phyloP scores from a whole-genome alignment of 2,888 invertebrate species.

The Agrochola lychnidis region DNA sequence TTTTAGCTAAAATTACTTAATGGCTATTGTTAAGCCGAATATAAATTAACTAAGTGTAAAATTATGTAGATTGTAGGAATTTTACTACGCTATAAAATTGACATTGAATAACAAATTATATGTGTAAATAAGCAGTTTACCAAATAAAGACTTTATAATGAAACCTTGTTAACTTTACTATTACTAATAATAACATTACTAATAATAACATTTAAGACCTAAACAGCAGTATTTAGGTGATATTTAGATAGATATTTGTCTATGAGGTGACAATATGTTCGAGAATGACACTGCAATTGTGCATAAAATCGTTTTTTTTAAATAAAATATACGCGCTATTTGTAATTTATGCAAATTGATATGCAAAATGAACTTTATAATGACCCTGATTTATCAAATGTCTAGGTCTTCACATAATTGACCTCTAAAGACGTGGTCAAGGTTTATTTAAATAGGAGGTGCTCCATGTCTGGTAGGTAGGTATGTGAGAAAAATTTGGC shows the following conservation, averaged over 20 bases:
- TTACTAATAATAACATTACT: too few relatives aligned
- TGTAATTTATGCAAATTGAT: conserved; percentile 9
- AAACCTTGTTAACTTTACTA: neutral
- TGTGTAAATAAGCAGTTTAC: conserved; percentile 12
- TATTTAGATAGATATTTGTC: too few relatives aligned
- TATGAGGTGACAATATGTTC: neutral
- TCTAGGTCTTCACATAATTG: conserved; percentile 15
- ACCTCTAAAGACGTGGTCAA: conserved; percentile 44
- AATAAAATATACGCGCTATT: neutral
- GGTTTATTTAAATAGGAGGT: neutral
- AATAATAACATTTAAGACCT: too few relatives aligned
- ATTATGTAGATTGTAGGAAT: neutral
- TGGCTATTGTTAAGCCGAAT: too few relatives aligned
- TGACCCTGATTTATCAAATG: conserved; percentile 25
- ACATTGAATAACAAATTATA: neutral
- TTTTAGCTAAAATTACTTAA: neutral
- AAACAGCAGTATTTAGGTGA: neutral
- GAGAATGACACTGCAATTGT: neutral
- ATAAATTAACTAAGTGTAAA: neutral
- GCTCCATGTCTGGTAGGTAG: neutral
- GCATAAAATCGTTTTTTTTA: neutral
- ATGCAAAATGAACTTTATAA: neutral
- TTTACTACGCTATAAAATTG: neutral
- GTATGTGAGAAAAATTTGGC: neutral
- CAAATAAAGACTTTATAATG: conserved; percentile 29